Base-by-base conservation (phyloP, 2,113 vertebrate genomes). In the Sturnira hondurensis region DNA sequence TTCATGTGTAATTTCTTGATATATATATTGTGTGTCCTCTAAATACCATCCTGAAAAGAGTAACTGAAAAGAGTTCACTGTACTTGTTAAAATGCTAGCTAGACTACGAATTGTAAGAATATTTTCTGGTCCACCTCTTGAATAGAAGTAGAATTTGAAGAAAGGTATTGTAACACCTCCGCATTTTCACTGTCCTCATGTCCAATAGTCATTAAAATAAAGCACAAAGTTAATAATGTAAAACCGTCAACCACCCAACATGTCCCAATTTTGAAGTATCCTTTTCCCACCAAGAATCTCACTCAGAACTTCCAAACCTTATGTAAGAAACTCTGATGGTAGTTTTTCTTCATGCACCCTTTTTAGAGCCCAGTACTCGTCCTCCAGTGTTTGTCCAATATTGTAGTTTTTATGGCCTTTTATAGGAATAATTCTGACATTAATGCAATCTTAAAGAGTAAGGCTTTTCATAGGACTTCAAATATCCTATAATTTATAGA, bases 401-500 rank as follows among this genome's bases (percentile, higher is more conserved):
- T 43, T 81, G 80, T 26, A 89, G n/a, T 15, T 92, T 90, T 87
- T 28, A 68, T 73, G 13, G 81, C 33, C 36, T 90, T 93, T 95
- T 90, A 70, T 71, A 52, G 22, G 5, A 91, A 93, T 89, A 24
- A 22, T 91, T 78, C 52, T 93, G 45, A 28, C 92, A 93, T 93
- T 96, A 91, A 63, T 54, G 5, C 3, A 86, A 20, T 77, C 93
- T 90, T 90, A 76, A 31, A 86, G 52, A 86, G 33, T 33, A 95
- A 31, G 15, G 31, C 14, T 90, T 90, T 96, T 85, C 41, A 33
- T 22, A 63, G 74, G 36, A 80, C 26, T 38, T 73, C 56, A 92
- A 78, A 78, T 74, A 76, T 12, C n/a, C 80, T 70, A 12, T 70
- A 87, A 95, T 94, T 96, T 92, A 36, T 63, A 76, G 52, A 67